Evolutionary conservation across 2,888 invertebrate species (phyloP), one percentile per base, ranked within the genome.

Genomic region (Ochropleura plecta): DNA sequence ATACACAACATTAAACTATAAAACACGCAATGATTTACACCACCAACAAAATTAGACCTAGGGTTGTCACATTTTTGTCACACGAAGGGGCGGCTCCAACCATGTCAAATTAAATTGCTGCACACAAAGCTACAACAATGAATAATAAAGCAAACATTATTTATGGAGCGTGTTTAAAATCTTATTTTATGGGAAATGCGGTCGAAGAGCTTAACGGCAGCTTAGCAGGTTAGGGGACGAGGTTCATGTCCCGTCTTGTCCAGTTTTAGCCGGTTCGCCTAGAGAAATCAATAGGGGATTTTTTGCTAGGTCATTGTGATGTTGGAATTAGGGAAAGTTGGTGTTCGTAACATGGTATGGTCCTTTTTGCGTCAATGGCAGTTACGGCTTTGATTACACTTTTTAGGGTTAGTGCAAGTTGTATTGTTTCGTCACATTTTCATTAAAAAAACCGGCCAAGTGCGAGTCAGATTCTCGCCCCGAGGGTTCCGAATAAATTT

Each of bases 111-210:
- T 91, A 93, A 93, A 94, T 92, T 88, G 91, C 88, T 83, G 79
- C 76, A 84, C 89, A 92, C 92, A 92, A 90, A 89, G 89, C 83
- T 71, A 73, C 78, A 82, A 92, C 91, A 92, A 92, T 92, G 91
- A 92, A 92, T 91, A 91, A 89, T 90, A 90, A 90, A 84, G 89
- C 84, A 90, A 90, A 91, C 87, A 90, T 91, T 92, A 93, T 93
- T 93, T 93, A 93, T 93, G 91, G 88, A 88, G 66, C 92, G 88
- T 89, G 93, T 92, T 93, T 92, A 92, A 93, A 93, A 96, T 96
- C 95, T 95, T 93, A 95, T 96, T 96, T 96, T 96, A 96, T 96
- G 96, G 96, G 96, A 96, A 96, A 94, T 95, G 95, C 87, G 95
- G 95, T 95, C 85, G 91, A 84, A 83, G 89, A 90, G 93, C 93